Conservation (phyloP, 2,113 vertebrate genomes). For the Ia io region DNA sequence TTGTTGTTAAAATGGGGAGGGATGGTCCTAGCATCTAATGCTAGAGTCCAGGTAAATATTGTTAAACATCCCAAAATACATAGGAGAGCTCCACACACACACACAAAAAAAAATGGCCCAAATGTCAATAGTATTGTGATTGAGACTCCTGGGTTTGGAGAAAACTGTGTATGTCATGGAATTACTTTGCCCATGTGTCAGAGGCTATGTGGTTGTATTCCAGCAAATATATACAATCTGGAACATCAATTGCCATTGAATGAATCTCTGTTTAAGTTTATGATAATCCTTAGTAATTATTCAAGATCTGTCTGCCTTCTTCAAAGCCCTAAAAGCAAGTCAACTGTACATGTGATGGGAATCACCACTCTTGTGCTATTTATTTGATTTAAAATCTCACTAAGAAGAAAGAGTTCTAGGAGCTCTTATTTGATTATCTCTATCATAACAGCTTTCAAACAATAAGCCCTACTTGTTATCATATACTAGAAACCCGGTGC, state of each 20-base stretch:
- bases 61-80: background rate
- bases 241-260: background rate
- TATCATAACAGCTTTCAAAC: background rate
- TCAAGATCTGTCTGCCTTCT: background rate
- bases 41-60: background rate
- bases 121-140: background rate
- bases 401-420: background rate
- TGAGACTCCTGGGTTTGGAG: background rate
- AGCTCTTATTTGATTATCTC: background rate
- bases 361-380: background rate
- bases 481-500: too few species aligned
- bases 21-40: background rate
- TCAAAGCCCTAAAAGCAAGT: background rate
- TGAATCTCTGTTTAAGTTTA: background rate
- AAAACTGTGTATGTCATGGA: background rate
- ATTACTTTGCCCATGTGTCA: background rate
- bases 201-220: background rate
- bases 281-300: background rate
- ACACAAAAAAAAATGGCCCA: background rate
- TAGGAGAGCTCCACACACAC: background rate
- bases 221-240: background rate
- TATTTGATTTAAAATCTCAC: background rate
- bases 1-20: background rate
- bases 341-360: background rate
- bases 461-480: background rate